These are phyloP conservation scores for Anser cygnoides DNA, from an alignment of 2,113 vertebrate genomes.

Conservation along the genomic window DNA sequence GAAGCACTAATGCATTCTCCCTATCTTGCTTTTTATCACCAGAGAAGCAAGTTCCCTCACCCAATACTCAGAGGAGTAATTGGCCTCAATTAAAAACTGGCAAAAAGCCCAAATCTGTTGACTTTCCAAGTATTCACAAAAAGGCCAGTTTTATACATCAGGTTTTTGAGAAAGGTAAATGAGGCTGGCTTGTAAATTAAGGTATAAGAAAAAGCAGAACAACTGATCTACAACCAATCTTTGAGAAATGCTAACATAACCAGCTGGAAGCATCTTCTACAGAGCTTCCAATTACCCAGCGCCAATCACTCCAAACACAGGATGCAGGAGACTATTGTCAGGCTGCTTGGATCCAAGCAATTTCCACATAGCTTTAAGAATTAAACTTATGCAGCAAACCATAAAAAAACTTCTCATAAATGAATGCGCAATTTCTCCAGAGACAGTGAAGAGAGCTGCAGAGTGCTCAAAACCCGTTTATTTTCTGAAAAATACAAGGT, in stretches of 20 bases:
- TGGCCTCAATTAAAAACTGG: background rate
- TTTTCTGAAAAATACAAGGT: background rate
- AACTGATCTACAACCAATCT: background rate
- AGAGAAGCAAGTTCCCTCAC: background rate
- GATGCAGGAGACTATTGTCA: background rate
- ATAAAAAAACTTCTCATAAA: background rate
- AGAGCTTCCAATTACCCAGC: background rate
- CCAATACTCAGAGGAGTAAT: background rate
- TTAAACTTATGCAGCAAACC: background rate
- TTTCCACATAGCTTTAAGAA: background rate
- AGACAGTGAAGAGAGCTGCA: background rate
- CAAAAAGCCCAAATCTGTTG: background rate
- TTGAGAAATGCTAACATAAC: background rate
- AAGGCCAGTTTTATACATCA: background rate
- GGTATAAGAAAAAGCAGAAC: background rate
- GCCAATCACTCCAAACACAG: background rate
- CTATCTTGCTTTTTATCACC: background rate
- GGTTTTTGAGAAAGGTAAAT: background rate
- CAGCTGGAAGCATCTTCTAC: background rate
- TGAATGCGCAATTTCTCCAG: background rate
- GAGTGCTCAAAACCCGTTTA: background rate
- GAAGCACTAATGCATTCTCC: conserved; percentile 1
- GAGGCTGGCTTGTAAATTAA: background rate
- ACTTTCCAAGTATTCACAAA: background rate
- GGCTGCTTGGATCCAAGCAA: rapidly evolving